Conservation (phyloP, 2,797 vertebrate genomes). For the Percopsis omiscomaycus region DNA sequence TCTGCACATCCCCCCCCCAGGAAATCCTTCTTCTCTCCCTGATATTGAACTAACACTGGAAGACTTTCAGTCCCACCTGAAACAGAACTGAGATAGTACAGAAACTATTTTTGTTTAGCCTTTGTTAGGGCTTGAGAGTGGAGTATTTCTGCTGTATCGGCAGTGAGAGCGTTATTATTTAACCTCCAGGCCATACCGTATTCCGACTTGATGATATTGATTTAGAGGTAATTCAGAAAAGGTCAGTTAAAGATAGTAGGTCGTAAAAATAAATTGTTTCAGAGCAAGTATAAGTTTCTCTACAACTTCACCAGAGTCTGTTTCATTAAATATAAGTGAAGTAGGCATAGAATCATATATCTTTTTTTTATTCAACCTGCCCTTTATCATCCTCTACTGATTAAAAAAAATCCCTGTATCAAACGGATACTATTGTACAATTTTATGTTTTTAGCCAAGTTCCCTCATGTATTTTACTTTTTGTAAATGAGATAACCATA, state of each 20-base stretch:
- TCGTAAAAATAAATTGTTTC: constrained; percentile 38
- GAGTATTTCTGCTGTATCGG: constrained; percentile 35
- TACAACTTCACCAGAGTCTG: constrained; percentile 19
- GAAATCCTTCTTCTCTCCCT: constrained; percentile 66
- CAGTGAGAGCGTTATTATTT: constrained; percentile 44
- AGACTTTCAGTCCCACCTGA: constrained; percentile 49
- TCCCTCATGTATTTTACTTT: constrained; percentile 73
- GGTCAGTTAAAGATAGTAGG: constrained; percentile 30
- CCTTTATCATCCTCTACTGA: constrained; percentile 55
- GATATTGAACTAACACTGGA: constrained; percentile 62
- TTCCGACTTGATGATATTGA: constrained; percentile 29
- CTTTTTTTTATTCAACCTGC: constrained; percentile 43
- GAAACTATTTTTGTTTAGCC: constrained; percentile 54
- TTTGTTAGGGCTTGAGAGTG: constrained; percentile 53
- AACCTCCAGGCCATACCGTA: constrained; percentile 23
- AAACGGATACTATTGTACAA: constrained; percentile 52
- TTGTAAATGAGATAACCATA: constrained; percentile 90
- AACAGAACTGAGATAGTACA: constrained; percentile 45
- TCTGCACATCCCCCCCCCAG: constrained; percentile 72
- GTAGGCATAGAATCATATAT: constrained; percentile 46
- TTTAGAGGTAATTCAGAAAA: constrained; percentile 28
- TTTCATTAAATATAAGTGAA: constrained; percentile 47
- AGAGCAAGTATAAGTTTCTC: constrained; percentile 26
- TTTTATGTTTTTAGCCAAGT: constrained; percentile 75
- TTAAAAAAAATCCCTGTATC: constrained; percentile 47